Evolutionary conservation across 2,797 vertebrate genomes (phyloP).

Genomic region (Hemibagrus guttatus): DNA sequence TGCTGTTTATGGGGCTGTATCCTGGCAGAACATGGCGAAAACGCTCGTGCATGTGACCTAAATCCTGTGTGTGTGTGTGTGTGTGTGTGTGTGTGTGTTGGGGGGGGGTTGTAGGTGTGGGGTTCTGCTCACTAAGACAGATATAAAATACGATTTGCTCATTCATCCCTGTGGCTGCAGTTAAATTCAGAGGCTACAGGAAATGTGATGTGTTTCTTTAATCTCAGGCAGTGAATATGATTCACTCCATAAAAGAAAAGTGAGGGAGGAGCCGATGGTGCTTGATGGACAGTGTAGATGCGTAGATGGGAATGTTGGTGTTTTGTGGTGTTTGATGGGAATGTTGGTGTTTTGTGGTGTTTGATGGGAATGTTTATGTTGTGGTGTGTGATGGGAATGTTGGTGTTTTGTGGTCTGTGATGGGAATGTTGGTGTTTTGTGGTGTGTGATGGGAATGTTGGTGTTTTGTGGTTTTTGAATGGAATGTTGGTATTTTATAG

Average conservation of each 20-base stretch:
- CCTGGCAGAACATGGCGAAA: slow-evolving; percentile 40
- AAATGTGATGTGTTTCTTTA: neutral
- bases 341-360: too few relatives aligned
- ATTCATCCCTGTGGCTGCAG: neutral
- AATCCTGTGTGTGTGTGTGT: slow-evolving; percentile 34
- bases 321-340: neutral
- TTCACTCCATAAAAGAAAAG: slow-evolving; percentile 8
- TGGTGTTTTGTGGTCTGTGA: too few relatives aligned
- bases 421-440: too few relatives aligned
- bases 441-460: too few relatives aligned
- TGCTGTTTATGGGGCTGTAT: slow-evolving; percentile 42
- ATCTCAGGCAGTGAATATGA: neutral
- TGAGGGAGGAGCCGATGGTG: neutral
- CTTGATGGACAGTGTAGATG: neutral
- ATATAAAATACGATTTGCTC: slow-evolving; percentile 38
- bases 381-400: too few relatives aligned
- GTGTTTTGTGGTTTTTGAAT: too few relatives aligned
- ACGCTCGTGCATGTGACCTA: slow-evolving; percentile 38
- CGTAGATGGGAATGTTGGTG: neutral
- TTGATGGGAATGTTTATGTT: too few relatives aligned
- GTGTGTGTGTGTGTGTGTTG: neutral
- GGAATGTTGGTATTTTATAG: neutral
- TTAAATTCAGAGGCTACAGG: neutral
- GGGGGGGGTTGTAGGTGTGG: slow-evolving; percentile 20
- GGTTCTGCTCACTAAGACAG: neutral